phyloP scores from a whole-genome alignment of 2,888 invertebrate species.

The Melangyna quadrimaculata region DNA sequence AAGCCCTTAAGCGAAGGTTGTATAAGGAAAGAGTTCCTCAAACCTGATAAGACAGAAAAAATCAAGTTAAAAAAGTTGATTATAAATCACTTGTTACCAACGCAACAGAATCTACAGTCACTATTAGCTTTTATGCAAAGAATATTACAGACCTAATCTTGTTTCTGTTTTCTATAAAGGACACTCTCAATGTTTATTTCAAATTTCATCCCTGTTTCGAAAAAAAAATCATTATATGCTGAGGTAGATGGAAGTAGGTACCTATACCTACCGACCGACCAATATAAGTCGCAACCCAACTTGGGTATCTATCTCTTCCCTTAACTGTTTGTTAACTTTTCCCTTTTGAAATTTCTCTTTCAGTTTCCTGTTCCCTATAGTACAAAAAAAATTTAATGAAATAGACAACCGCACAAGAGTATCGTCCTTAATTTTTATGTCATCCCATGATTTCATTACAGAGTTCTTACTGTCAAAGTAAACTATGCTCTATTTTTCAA shows the following conservation, averaged over 20 bases:
- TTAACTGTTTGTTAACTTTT: constrained; percentile 25
- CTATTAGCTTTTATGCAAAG: background rate
- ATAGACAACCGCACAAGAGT: background rate
- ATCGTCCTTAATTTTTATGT: constrained; percentile 47
- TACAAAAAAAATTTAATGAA: background rate
- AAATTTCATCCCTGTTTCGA: background rate
- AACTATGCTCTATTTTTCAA: background rate
- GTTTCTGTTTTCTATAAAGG: background rate
- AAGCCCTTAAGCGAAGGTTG: too few relatives aligned
- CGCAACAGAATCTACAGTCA: constrained; percentile 47
- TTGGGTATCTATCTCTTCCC: background rate
- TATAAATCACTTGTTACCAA: constrained; percentile 56
- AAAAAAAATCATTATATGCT: background rate
- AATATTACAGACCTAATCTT: background rate
- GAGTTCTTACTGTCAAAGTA: constrained; percentile 61
- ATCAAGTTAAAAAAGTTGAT: constrained; percentile 30
- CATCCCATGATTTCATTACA: constrained; percentile 69
- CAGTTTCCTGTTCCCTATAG: constrained; percentile 28
- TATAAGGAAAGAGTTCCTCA: background rate
- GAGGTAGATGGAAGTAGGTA: background rate
- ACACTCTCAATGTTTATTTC: background rate
- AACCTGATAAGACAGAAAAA: background rate
- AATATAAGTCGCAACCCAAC: background rate
- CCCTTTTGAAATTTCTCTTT: constrained; percentile 46
- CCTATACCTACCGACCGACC: too few relatives aligned